Evolutionary conservation across 2,888 invertebrate genomes (phyloP).

Genomic region (Elysia crispata): DNA sequence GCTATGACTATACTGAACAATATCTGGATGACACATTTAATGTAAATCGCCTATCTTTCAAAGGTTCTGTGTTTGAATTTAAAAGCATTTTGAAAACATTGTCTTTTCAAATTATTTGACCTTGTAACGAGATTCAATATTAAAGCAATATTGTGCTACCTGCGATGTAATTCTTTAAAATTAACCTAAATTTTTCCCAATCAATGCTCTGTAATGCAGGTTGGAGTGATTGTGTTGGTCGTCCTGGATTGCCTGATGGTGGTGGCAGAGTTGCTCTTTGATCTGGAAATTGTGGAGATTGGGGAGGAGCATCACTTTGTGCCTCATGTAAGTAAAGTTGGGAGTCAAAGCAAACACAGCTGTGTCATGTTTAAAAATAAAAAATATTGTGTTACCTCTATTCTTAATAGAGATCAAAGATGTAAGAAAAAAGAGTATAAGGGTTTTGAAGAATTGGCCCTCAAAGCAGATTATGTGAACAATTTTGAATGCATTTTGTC

Average conservation of each 20-base stretch:
- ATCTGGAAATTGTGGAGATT: constrained; percentile 72
- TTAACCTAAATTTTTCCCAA: neutral
- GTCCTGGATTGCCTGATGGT: constrained; percentile 77
- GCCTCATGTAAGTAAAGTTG: constrained; percentile 56
- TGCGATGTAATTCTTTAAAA: neutral
- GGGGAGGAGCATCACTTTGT: constrained; percentile 60
- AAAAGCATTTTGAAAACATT: neutral
- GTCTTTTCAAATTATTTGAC: too few relatives aligned
- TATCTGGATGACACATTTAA: neutral
- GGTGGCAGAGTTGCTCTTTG: constrained; percentile 77
- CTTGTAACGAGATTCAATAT: neutral
- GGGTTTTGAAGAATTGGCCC: too few relatives aligned
- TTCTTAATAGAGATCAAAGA: too few relatives aligned
- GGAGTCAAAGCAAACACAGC: too few relatives aligned
- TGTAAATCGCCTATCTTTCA: neutral
- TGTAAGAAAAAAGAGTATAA: too few relatives aligned
- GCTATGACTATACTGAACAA: neutral
- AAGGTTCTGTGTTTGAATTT: neutral
- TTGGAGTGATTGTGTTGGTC: constrained; percentile 75
- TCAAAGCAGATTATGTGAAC: too few relatives aligned
- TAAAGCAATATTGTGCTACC: neutral
- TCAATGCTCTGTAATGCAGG: constrained; percentile 63
- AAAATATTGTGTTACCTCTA: too few relatives aligned
- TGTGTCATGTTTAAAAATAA: too few relatives aligned
- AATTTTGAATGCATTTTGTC: too few relatives aligned